phyloP scores from a whole-genome alignment of 1,140 invertebrate genomes.

The Drosophila gunungcola region DNA sequence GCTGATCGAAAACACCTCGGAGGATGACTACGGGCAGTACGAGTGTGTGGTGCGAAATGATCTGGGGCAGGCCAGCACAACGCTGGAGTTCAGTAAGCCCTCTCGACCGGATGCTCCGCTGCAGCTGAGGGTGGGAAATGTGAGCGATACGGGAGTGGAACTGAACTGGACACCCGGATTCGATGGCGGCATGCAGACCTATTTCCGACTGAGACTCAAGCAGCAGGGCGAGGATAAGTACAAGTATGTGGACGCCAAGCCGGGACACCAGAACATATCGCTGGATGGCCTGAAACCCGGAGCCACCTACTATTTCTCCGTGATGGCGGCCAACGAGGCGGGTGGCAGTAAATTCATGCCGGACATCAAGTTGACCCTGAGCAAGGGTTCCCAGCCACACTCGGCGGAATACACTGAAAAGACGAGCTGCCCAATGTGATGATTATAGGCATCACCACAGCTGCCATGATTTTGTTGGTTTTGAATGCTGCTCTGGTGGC shows the following conservation, averaged over 20 bases:
- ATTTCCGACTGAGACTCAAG: constrained; percentile 91
- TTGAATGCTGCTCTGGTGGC: constrained; percentile 93
- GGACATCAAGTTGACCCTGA: constrained; percentile 89
- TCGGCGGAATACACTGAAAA: constrained; percentile 88
- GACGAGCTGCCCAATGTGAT: constrained; percentile 90
- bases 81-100: constrained; percentile 92
- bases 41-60: constrained; percentile 95
- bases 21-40: constrained; percentile 95
- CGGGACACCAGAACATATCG: constrained; percentile 89
- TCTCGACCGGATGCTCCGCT: constrained; percentile 93
- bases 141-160: constrained; percentile 93
- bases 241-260: constrained; percentile 91
- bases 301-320: constrained; percentile 94
- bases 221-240: constrained; percentile 86
- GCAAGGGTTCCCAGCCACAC: constrained; percentile 85
- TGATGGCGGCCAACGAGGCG: constrained; percentile 94
- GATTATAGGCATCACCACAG: constrained; percentile 92
- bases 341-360: constrained; percentile 93
- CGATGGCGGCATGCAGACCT: constrained; percentile 94
- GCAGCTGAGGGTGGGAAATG: constrained; percentile 90
- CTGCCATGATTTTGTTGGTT: constrained; percentile 90
- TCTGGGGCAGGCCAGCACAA: constrained; percentile 91
- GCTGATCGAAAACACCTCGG: constrained; percentile 91
- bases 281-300: constrained; percentile 90
- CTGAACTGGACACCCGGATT: constrained; percentile 96